Percentiles rank a stretch among this genome's conserved stretches.
Conservation (phyloP, 2,888 invertebrate species). For the Ceramica pisi region DNA sequence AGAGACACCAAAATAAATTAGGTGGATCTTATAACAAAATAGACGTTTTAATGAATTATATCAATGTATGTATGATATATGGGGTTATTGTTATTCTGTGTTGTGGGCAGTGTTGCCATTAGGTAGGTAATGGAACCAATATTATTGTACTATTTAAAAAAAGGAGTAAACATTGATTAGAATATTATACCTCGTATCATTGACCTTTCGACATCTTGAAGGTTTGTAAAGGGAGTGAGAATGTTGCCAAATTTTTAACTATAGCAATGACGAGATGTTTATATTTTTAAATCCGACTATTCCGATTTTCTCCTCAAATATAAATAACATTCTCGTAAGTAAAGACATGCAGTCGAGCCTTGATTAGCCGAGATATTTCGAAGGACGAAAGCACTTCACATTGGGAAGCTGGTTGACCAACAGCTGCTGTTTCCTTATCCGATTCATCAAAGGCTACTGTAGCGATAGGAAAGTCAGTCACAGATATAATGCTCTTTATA, state of each 20-base stretch:
- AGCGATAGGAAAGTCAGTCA: slow-evolving; percentile 37
- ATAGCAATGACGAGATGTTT: slow-evolving; percentile 69
- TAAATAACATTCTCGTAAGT: slow-evolving; percentile 47
- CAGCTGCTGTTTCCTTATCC: neutral
- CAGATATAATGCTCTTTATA: slow-evolving; percentile 44
- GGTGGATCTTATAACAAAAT: slow-evolving; percentile 66
- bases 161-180: slow-evolving; percentile 63
- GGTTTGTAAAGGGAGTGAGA: slow-evolving; percentile 67
- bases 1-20: slow-evolving; percentile 72
- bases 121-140: slow-evolving; percentile 73
- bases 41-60: slow-evolving; percentile 66
- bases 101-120: slow-evolving; percentile 70
- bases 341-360: slow-evolving; percentile 32
- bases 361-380: slow-evolving; percentile 5
- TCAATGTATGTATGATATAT: slow-evolving; percentile 68
- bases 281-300: slow-evolving; percentile 75
- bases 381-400: slow-evolving; percentile 1
- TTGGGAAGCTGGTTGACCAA: slow-evolving; percentile 2
- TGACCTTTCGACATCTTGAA: slow-evolving; percentile 57
- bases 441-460: slow-evolving; percentile 18
- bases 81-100: slow-evolving; percentile 69
- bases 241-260: slow-evolving; percentile 82
- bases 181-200: slow-evolving; percentile 59
- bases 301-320: slow-evolving; percentile 51
- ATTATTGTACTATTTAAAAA: slow-evolving; percentile 61